These are phyloP conservation scores for Notothenia rossii DNA, from an alignment of 2,113 vertebrate species.

Conservation along the genomic window DNA sequence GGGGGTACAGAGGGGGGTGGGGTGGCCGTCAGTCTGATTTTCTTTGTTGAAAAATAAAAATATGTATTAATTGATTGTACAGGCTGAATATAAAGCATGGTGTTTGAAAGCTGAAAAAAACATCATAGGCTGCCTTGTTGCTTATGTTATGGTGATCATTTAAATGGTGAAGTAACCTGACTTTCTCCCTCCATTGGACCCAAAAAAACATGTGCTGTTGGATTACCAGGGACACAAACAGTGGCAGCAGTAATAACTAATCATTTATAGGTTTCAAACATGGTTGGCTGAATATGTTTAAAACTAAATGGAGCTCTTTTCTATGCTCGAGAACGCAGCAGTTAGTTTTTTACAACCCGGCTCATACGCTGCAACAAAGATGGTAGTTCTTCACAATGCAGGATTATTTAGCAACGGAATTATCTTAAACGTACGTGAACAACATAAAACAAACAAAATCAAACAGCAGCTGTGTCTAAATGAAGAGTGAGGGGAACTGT, in stretches of 20 bases:
- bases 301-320: background rate
- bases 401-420: too few relatives aligned
- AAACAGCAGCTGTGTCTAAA: too few relatives aligned
- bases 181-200: background rate
- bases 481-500: too few relatives aligned
- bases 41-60: conserved; percentile 17
- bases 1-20: conserved; percentile 11
- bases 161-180: background rate
- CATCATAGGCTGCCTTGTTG: background rate
- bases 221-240: background rate
- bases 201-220: background rate
- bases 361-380: too few relatives aligned
- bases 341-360: too few relatives aligned
- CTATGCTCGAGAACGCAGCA: background rate
- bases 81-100: background rate
- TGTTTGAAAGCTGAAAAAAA: too few relatives aligned
- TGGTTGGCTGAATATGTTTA: background rate
- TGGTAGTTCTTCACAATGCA: too few relatives aligned
- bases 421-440: too few relatives aligned
- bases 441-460: too few relatives aligned
- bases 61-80: conserved; percentile 2
- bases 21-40: conserved; percentile 30
- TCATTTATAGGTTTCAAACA: background rate
- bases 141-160: background rate
- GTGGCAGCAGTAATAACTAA: background rate